A percentile compares a stretch with the other conserved stretches of the same genome.
Evolutionary conservation across 2,888 invertebrate species (phyloP).

Genomic region (Drosophila paucipuncta): DNA sequence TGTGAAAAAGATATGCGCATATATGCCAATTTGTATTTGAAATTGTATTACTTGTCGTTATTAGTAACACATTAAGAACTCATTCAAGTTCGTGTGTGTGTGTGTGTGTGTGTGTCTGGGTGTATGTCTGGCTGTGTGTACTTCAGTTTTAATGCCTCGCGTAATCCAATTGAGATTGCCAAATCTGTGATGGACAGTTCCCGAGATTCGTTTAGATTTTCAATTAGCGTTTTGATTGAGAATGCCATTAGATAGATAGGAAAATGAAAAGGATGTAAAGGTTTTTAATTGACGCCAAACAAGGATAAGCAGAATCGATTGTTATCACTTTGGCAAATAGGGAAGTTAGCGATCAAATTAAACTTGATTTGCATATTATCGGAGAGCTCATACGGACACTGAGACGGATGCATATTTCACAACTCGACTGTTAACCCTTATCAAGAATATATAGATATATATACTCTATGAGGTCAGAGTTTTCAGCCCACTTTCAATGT

Average conservation of each 20-base stretch:
- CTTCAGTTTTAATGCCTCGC: conserved; percentile 15
- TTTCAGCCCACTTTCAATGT: neutral
- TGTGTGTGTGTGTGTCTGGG: neutral
- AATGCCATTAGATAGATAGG: neutral
- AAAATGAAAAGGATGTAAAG: neutral
- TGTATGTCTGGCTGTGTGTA: neutral
- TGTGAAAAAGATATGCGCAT: conserved; percentile 36
- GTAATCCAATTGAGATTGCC: conserved; percentile 40
- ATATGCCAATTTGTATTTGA: conserved; percentile 33
- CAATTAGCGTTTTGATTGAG: conserved; percentile 24
- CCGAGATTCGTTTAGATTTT: conserved; percentile 5
- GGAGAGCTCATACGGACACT: neutral
- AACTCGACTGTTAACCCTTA: neutral
- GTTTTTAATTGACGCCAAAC: neutral
- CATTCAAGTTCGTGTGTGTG: neutral
- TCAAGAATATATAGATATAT: neutral
- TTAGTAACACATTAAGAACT: conserved; percentile 15
- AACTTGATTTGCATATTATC: neutral
- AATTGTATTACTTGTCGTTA: conserved; percentile 36
- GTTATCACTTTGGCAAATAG: no score
- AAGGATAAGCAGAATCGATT: neutral
- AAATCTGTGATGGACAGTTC: conserved; percentile 11
- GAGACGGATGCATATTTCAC: rapidly evolving
- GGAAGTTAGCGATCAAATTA: neutral
- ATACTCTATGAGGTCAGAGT: neutral